Percentiles rank a stretch among this genome's conserved stretches.
Evolutionary conservation across 2,797 vertebrate species (phyloP).

Genomic region (Aselliscus stoliczkanus): DNA sequence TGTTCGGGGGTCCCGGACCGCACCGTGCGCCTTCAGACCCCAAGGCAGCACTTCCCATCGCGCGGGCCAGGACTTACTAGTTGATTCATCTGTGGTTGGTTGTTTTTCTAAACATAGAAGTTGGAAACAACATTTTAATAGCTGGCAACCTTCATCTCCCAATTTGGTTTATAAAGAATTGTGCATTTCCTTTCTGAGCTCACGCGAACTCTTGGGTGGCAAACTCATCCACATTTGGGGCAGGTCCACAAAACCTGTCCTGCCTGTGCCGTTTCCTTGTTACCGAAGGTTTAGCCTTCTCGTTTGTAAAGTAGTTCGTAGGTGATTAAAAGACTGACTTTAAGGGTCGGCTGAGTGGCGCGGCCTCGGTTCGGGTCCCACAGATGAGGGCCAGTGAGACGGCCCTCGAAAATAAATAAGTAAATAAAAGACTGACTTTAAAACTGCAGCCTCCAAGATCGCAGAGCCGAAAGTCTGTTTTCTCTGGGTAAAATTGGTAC

Average conservation of each 20-base stretch:
- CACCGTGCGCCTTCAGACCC: background rate
- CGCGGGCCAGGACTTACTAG: background rate
- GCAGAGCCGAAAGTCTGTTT: background rate
- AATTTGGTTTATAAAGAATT: background rate
- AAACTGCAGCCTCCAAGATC: background rate
- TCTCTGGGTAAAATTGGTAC: background rate
- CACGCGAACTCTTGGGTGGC: background rate
- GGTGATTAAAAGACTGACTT: background rate
- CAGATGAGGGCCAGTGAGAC: too few species aligned
- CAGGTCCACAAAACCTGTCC: background rate
- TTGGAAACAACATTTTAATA: background rate
- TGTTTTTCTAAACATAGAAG: background rate
- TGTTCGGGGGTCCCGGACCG: background rate
- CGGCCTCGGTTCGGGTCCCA: too few species aligned
- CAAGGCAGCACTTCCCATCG: background rate
- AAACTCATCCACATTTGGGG: background rate
- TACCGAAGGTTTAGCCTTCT: background rate
- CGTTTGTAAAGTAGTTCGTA: background rate
- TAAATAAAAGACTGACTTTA: background rate
- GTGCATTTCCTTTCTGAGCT: background rate
- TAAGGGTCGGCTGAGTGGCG: too few species aligned
- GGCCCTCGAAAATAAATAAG: too few species aligned
- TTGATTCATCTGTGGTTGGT: background rate
- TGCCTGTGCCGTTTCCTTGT: background rate
- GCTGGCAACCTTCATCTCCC: background rate